phyloP scores from a whole-genome alignment of 2,888 invertebrate genomes.

The Lasioglossum zephyrum region DNA sequence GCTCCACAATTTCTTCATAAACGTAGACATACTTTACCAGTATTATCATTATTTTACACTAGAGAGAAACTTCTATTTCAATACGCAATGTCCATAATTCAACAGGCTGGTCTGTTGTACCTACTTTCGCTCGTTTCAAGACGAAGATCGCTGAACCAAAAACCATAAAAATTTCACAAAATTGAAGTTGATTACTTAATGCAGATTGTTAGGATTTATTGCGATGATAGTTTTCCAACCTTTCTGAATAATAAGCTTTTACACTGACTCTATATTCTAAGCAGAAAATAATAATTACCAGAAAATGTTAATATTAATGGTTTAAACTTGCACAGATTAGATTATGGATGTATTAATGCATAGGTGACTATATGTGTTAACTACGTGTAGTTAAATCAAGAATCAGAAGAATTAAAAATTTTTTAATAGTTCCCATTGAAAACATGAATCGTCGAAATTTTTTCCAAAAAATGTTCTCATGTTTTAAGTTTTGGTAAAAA shows the following conservation, averaged over 20 bases:
- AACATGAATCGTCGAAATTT: no score
- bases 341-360: no score
- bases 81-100: neutral
- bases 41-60: neutral
- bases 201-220: neutral
- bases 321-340: no score
- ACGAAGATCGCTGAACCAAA: neutral
- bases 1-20: neutral
- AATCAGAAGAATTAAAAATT: no score
- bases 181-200: neutral
- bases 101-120: neutral
- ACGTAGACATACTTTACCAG: neutral
- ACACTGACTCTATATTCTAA: no score
- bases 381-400: no score
- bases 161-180: neutral
- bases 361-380: no score
- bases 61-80: neutral
- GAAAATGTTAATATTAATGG: no score
- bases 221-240: neutral
- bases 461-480: no score
- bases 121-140: neutral
- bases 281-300: no score
- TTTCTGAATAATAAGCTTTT: neutral
- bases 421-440: no score
- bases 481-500: no score